A percentile compares a stretch with the other conserved stretches of the same genome.
Conservation (phyloP, 2,113 vertebrate species). For the Aspidoscelis tigris region DNA sequence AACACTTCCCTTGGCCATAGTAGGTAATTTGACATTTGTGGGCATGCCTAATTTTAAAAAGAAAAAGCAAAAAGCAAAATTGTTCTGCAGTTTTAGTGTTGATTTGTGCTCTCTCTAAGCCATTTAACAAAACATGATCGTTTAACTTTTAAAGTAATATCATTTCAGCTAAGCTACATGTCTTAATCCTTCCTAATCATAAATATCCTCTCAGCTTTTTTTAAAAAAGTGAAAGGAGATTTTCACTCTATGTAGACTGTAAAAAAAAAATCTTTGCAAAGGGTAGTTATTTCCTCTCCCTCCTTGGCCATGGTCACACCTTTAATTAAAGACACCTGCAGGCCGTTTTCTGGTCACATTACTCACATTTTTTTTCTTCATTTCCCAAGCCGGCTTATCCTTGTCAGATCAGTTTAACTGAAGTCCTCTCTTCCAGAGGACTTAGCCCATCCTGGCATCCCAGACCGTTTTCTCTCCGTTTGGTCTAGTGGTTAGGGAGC, state of each 20-base stretch:
- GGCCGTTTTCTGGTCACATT: background rate
- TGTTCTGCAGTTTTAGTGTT: background rate
- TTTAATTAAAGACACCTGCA: no score
- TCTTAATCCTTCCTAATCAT: slow-evolving; percentile 52
- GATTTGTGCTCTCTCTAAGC: slow-evolving; percentile 46
- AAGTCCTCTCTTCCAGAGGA: no score
- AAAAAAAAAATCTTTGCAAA: slow-evolving; percentile 56
- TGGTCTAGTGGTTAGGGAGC: no score
- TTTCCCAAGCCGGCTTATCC: no score
- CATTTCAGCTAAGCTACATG: slow-evolving; percentile 53
- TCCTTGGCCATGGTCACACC: no score
- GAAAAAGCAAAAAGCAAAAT: no score
- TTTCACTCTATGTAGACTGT: slow-evolving; percentile 40
- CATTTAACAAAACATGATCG: slow-evolving; percentile 33
- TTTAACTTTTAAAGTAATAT: slow-evolving; percentile 44
- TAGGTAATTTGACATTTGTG: background rate
- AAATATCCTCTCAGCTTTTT: slow-evolving; percentile 53
- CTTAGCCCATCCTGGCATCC: no score
- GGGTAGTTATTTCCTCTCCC: slow-evolving; percentile 31
- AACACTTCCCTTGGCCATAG: background rate
- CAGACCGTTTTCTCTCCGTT: no score
- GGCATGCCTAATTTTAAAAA: no score
- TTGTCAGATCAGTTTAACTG: no score
- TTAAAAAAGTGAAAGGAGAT: slow-evolving; percentile 53
- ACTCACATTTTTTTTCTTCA: no score